Base-by-base conservation (phyloP, 2,888 invertebrate genomes). In the Orthosia incerta region DNA sequence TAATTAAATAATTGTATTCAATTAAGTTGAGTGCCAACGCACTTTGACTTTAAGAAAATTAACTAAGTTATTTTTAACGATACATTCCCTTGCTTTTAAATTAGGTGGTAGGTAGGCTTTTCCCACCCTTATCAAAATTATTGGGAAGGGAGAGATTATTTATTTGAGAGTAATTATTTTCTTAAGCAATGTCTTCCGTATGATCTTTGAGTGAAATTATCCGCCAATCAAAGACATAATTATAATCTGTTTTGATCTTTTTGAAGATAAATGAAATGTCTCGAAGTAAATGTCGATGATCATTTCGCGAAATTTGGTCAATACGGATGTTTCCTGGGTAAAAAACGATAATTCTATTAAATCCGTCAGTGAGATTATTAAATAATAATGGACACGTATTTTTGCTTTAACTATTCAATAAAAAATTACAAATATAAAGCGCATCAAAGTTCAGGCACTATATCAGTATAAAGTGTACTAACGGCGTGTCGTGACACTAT, bases 1-100 rank as follows among this genome's bases (percentile, higher is more conserved):
- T 56, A n/a, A 69, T 76, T 23, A 71, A 69, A 64, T 85, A 62
- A 85, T 85, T 85, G 67, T 68, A 65, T 79, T 80, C 7, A 74
- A 76, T 80, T 63, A 57, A 2, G 20, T 68, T 64, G 62, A 68
- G 73, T 64, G 76, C 63, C 20, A 18, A 72, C 66, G 64, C 57
- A 53, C 53, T 82, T 72, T 46, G 57, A 48, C 46, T 20, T 79
- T 16, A 48, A 66, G 59, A 39, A 51, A 82, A 72, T 79, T 59
- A 39, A 23, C 48, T 4, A 31, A 56, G 39, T 82, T 61, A 59
- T 9, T 63, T 78, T 45, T 55, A 64, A 20, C 50, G 23, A 78
- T 81, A 60, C 26, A 48, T 76, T 74, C 26, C 26, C 45, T 4
- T 50, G 39, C n/a, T 60, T 63, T 51, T 20, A 75, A 75, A 76